phyloP scores from a whole-genome alignment of 1,140 invertebrate species.

The Trachelipus rathkii region DNA sequence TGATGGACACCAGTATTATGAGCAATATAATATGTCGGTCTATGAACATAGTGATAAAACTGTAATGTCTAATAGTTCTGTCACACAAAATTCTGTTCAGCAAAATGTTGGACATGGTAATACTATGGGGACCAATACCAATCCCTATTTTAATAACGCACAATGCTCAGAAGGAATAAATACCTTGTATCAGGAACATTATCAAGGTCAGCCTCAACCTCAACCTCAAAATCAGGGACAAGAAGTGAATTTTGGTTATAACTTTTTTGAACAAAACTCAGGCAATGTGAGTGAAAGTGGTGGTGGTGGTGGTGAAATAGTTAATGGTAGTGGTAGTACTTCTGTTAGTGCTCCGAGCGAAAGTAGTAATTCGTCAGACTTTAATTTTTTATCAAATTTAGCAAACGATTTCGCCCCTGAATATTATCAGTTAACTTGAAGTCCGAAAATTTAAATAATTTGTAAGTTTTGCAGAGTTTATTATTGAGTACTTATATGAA shows the following conservation, averaged over 20 bases:
- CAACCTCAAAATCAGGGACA: neutral
- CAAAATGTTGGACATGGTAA: conserved; percentile 4
- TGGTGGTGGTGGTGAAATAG: conserved; percentile 23
- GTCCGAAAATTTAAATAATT: neutral
- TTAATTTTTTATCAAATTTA: conserved; percentile 83
- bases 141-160: neutral
- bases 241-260: conserved; percentile 4
- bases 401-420: conserved; percentile 86
- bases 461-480: no score
- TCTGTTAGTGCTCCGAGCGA: conserved; percentile 59
- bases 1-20: conserved; percentile 38
- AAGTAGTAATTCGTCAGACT: conserved; percentile 83
- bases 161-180: neutral
- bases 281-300: conserved; percentile 14
- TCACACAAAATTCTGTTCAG: neutral
- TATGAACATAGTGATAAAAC: conserved; percentile 38
- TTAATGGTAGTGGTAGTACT: conserved; percentile 27
- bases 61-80: neutral
- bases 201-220: neutral
- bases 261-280: neutral
- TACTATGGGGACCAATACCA: neutral
- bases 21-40: conserved; percentile 33
- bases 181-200: neutral
- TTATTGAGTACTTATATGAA: no score
- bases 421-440: conserved; percentile 76